Base-by-base conservation (phyloP, 2,797 vertebrate genomes). In the Cynodonichthys magdalenae region DNA sequence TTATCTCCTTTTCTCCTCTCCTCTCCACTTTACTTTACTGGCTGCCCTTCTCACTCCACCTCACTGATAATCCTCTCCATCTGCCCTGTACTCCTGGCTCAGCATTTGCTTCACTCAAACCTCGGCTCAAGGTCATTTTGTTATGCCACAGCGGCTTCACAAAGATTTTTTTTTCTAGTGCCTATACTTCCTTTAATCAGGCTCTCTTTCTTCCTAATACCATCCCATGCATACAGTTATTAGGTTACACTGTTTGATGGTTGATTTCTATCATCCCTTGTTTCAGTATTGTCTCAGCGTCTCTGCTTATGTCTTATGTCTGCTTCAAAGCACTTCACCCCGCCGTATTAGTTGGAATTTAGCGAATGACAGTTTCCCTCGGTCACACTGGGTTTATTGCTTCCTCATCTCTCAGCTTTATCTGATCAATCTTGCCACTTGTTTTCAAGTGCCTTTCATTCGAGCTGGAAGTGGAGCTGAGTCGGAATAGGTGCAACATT, bases 11-110 rank as follows among this genome's bases (percentile, higher is more conserved):
- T 15, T 36, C 8, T 60, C 24, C 31, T 6, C 53, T 41, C 53
- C 36, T 56, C 42, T 68, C 41, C 17, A 45, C 18, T 58, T 65
- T 54, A 58, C 53, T 67, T 66, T 63, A 63, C 67, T 78, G 61
- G 41, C 57, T 63, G 69, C 75, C 67, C 60, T 73, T 73, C 51
- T 60, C 56, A 24, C 48, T 82, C 69, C 59, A 56, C 56, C 50
- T 78, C 59, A 71, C 63, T 77, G 70, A 81, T 86, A 84, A 86
- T 87, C 81, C 83, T 79, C 71, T 86, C 70, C 66, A 74, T 59
- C 71, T 69, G 55, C 64, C 70, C 68, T 27, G 1, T 54, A 29
- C 53, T 75, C 71, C 57, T 62, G 67, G 69, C 67, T 83, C 75
- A 74, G 63, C 45, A 17, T 75, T 74, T 71, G 64, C 59, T 63